Evolutionary conservation across 2,797 vertebrate genomes (phyloP), one percentile per base, ranked within the genome.

Genomic region (Crocodylus rhombifer): DNA sequence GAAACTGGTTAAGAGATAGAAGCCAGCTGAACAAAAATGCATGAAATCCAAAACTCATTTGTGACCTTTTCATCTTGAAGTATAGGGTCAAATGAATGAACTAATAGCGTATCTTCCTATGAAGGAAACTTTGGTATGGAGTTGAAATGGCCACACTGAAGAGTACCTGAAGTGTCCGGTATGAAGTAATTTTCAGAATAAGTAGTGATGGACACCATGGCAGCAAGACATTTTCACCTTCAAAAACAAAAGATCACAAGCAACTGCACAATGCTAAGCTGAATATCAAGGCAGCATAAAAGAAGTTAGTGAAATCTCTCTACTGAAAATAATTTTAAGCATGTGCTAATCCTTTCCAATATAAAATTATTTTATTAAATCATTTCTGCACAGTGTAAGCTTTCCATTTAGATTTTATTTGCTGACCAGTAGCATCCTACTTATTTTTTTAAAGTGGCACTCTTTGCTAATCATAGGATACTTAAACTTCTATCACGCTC

Each of bases 121-220:
- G n/a, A 94, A 93, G 86, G 58, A 89, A 93, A 95, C 95, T 97
- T 94, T 96, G 91, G 93, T 94, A 94, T 86, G 89, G 64, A 95
- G 60, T 95, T 83, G 74, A 89, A 95, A 86, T 88, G 94, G 93
- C 93, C 86, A 93, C 88, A 91, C 42, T 63, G 82, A 92, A 93
- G 91, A 96, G 95, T 91, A 96, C 92, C 92, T 95, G 89, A 73
- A 73, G 36, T 42, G 15, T 25, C 25, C 10, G 23, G 25, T 42
- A 73, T 73, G 36, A 51, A 51, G 23, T 79, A 94, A 92, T 90
- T 89, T 87, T 79, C 77, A 87, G 92, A 97, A 96, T 95, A 96
- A 95, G 94, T 85, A 94, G 83, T 69, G 84, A 94, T 88, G 74
- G 65, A 93, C 74, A 88, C 13, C 4, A 64, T 25, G 74, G 76